These are phyloP conservation scores for Chydorus sphaericus DNA, from an alignment of 2,888 invertebrate species.

Conservation along the genomic window DNA sequence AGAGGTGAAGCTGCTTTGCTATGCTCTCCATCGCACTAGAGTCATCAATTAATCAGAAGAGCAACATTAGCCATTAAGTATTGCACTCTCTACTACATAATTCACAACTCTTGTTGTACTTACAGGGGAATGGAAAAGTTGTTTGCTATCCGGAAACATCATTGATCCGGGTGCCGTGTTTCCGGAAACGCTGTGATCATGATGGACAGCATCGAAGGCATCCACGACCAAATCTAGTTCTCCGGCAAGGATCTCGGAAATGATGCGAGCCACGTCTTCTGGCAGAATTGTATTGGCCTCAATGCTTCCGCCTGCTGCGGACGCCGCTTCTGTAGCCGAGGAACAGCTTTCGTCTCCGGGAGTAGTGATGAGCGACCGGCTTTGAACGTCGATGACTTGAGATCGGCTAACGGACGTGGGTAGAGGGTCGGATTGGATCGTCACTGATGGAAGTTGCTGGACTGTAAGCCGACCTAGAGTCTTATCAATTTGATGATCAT, in stretches of 20 bases:
- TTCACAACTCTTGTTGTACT: no score
- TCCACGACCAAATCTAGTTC: background rate
- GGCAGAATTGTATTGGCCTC: background rate
- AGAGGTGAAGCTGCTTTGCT: no score
- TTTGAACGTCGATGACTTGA: constrained; percentile 1
- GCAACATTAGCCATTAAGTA: no score
- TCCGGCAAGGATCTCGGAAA: background rate
- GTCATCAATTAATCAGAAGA: no score
- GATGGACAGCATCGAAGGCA: background rate
- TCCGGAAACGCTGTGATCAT: no score
- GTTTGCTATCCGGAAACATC: no score
- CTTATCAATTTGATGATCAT: background rate
- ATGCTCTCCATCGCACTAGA: no score
- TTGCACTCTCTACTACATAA: no score
- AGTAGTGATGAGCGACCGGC: background rate
- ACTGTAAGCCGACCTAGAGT: background rate
- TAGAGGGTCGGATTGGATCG: background rate
- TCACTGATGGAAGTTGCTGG: background rate
- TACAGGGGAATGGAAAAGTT: no score
- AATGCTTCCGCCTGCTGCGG: background rate
- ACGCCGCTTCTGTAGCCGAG: background rate
- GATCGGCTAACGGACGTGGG: no score
- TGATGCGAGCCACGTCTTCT: background rate
- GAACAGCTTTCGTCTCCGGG: no score
- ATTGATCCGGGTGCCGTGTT: background rate